Evolutionary conservation across 2,888 invertebrate genomes (phyloP), one percentile per base, ranked within the genome.

Genomic region (Busseola fusca): DNA sequence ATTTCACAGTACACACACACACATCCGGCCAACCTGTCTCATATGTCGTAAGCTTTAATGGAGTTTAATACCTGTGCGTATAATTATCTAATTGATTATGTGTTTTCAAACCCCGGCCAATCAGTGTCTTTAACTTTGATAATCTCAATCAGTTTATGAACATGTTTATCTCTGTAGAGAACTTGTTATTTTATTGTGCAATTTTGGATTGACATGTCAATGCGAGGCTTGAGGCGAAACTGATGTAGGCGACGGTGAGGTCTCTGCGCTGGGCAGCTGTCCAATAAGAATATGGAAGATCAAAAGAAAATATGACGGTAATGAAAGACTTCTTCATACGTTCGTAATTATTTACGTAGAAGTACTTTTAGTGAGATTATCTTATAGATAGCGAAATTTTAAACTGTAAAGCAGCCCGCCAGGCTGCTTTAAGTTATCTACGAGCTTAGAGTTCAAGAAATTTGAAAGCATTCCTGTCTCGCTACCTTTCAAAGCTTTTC

Each of bases 1-100:
- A 12, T 58, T 52, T 27, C 57, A 18, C 37, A 45, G 54, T 59
- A 34, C 57, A n/a, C 34, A 52, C 63, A 71, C 75, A 64, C 66
- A 69, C 66, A 80, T 87, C 86, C 86, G 87, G 82, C 62, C 68
- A 68, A 69, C 74, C 69, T 80, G 83, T 73, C 81, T 54, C 56
- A 54, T 37, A 69, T 84, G 77, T 81, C 77, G 84, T 65, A 81
- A 87, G 64, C 45, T 76, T 60, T 81, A 81, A 85, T 82, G 65
- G 66, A 69, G 62, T 72, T 75, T 74, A 80, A 73, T 83, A 72
- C 78, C 68, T 64, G 73, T 67, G 66, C 66, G 76, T 72, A 73
- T 82, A 80, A 80, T 80, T 80, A 82, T 82, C 82, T 78, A 82
- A 80, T 80, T 80, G 82, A 80, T 80, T 78, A 80, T 80, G 73